phyloP scores from a whole-genome alignment of 2,888 invertebrate genomes.

The Myopa testacea region DNA sequence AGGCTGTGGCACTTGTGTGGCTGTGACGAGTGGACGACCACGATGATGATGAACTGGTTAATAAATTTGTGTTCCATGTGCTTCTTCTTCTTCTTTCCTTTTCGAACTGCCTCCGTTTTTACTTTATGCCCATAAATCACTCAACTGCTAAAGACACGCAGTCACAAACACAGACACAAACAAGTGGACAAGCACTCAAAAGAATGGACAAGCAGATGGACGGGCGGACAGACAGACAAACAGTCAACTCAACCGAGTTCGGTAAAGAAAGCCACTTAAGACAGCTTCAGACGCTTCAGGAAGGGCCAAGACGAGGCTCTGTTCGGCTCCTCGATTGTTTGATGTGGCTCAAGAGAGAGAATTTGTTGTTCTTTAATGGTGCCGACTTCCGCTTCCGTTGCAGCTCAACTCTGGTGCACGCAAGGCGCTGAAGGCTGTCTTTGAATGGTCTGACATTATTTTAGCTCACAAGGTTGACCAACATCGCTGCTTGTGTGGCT shows the following conservation, averaged over 20 bases:
- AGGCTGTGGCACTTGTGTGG: conserved; percentile 31
- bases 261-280: not conserved
- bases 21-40: conserved; percentile 28
- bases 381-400: no score
- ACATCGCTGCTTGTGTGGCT: no score
- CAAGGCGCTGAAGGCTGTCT: no score
- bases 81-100: no score
- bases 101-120: no score
- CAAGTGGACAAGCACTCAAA: not conserved
- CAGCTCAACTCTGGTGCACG: no score
- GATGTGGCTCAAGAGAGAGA: not conserved
- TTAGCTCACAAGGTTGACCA: no score
- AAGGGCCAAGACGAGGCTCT: not conserved
- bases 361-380: no score
- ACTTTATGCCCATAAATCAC: conserved; percentile 21
- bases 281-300: not conserved
- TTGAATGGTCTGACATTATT: no score
- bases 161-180: conserved; percentile 30
- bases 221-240: no score
- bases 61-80: no score
- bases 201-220: not conserved
- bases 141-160: conserved; percentile 40
- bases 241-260: no score
- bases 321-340: not conserved
- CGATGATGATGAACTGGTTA: not conserved